phyloP scores from a whole-genome alignment of 2,113 vertebrate species.

The Brachyhypopomus occidentalis region DNA sequence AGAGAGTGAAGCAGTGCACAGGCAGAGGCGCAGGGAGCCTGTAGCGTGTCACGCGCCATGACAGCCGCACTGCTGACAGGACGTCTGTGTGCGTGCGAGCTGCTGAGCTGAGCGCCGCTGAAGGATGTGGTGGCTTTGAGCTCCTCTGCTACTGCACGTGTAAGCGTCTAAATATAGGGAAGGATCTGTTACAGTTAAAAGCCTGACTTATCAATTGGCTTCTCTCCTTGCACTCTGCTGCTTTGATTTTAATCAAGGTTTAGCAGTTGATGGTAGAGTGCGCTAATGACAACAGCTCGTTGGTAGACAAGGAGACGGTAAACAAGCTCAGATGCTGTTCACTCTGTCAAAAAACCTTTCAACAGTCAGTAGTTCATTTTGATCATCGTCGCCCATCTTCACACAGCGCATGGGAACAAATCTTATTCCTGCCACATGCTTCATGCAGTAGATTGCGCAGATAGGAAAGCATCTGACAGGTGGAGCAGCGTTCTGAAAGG shows the following conservation, averaged over 20 bases:
- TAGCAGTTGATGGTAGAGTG: constrained; percentile 7
- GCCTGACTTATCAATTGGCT: constrained; percentile 53
- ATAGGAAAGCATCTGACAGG: too few relatives aligned
- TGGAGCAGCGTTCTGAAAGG: not conserved
- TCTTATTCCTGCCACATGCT: not conserved
- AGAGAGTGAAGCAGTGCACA: constrained; percentile 42
- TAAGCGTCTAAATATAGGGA: constrained; percentile 46
- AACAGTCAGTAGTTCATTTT: constrained; percentile 1
- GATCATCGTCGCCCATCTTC: not conserved
- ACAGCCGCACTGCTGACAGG: constrained; percentile 34
- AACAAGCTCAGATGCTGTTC: constrained; percentile 28
- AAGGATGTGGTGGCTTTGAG: constrained; percentile 56
- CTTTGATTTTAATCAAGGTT: constrained; percentile 59
- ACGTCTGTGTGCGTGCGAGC: constrained; percentile 26
- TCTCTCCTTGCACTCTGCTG: constrained; percentile 40
- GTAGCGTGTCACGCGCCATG: constrained; percentile 38
- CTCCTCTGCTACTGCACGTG: constrained; percentile 39
- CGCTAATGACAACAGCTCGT: constrained; percentile 31
- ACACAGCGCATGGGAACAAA: not conserved
- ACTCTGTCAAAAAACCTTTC: constrained; percentile 12
- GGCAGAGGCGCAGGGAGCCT: constrained; percentile 6
- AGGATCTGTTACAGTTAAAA: constrained; percentile 49
- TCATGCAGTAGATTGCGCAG: not conserved
- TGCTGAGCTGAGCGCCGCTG: constrained; percentile 22
- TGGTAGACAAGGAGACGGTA: constrained; percentile 25